Evolutionary conservation across 2,888 invertebrate species (phyloP).

Genomic region (Papilio demoleus): DNA sequence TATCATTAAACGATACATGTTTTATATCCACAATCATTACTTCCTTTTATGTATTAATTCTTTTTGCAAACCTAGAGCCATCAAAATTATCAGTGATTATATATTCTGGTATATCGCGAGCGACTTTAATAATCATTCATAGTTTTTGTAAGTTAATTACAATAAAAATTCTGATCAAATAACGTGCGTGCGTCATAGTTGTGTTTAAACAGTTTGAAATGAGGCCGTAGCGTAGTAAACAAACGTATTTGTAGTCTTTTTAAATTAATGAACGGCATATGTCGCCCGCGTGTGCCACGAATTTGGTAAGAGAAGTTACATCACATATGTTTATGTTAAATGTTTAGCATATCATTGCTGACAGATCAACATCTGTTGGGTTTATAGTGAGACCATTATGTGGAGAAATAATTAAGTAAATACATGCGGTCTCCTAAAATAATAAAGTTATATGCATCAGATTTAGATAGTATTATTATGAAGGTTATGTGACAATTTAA

Average conservation of each 20-base stretch:
- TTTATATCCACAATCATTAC: neutral
- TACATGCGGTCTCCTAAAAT: neutral
- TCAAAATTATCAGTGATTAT: no score
- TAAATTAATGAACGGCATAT: constrained; percentile 17
- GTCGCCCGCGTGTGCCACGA: constrained; percentile 16
- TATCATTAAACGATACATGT: neutral
- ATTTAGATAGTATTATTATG: no score
- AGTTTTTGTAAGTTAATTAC: neutral
- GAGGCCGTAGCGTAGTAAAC: constrained; percentile 30
- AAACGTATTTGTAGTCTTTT: constrained; percentile 27
- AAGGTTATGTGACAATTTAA: no score
- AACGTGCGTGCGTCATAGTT: neutral
- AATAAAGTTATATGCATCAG: neutral
- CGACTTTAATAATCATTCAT: constrained; percentile 2
- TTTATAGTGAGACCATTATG: neutral
- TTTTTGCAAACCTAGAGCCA: neutral
- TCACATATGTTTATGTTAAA: constrained; percentile 20
- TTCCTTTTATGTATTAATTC: neutral
- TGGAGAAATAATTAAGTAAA: neutral
- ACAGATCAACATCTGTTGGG: neutral
- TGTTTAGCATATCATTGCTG: constrained; percentile 24
- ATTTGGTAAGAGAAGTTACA: constrained; percentile 14
- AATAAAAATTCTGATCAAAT: neutral
- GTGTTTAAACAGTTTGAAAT: constrained; percentile 30
- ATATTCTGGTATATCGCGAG: no score